Conservation (phyloP, 2,888 invertebrate species). For the Agrilus cyanescens region DNA sequence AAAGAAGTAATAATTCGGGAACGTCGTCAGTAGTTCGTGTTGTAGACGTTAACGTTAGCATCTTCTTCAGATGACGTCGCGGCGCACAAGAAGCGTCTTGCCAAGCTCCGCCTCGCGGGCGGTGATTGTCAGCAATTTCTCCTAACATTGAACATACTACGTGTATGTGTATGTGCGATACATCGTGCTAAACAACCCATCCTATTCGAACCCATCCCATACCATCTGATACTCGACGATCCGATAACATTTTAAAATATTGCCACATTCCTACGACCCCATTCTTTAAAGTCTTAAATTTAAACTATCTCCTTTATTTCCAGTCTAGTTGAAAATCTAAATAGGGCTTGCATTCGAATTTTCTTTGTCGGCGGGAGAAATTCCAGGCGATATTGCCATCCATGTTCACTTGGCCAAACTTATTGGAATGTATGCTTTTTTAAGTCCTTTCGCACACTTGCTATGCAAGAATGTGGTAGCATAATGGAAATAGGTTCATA, state of each 20-base stretch:
- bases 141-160: conserved; percentile 15
- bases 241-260: conserved; percentile 35
- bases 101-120: conserved; percentile 32
- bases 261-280: conserved; percentile 25
- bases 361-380: conserved; percentile 8
- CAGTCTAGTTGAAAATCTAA: conserved; percentile 24
- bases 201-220: background rate
- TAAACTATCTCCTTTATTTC: conserved; percentile 23
- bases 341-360: conserved; percentile 14
- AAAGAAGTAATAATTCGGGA: too few relatives aligned
- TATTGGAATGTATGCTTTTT: too few relatives aligned
- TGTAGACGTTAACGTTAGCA: too few relatives aligned
- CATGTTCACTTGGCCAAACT: too few relatives aligned
- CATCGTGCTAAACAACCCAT: conserved; percentile 14
- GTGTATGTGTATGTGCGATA: conserved; percentile 9
- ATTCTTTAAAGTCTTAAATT: conserved; percentile 24
- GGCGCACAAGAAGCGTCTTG: conserved; percentile 21
- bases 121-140: conserved; percentile 29
- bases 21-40: too few relatives aligned
- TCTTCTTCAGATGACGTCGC: conserved; percentile 3
- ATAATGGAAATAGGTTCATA: too few relatives aligned
- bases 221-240: conserved; percentile 13
- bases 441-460: too few relatives aligned
- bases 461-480: too few relatives aligned
- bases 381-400: too few relatives aligned